Evolutionary conservation across 2,888 invertebrate genomes (phyloP), one percentile per base, ranked within the genome.

Genomic region (Gastrophysa polygoni): DNA sequence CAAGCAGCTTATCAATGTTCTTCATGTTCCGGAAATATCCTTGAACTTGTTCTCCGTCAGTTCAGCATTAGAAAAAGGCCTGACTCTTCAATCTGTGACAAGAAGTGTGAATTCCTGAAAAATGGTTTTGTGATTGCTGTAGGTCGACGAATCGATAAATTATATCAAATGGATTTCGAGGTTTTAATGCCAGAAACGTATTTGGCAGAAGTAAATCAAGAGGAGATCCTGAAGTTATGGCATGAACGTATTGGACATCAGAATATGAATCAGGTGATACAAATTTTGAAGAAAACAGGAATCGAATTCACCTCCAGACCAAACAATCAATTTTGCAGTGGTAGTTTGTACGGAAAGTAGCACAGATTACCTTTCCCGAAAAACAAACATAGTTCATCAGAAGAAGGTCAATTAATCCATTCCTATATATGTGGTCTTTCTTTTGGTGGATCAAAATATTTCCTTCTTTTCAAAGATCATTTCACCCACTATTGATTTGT

Each of bases 351-450:
- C 5, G 28, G 49, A 49, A 49, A 24, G 18, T 24, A 49, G 20
- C n/a, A 14, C n/a, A 28, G 10, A 49, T 14, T 1, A 18, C 7
- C n/a, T n/a, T n/a, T n/a, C n/a, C n/a, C n/a, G n/a, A n/a, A n/a
- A n/a, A n/a, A n/a, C n/a, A n/a, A n/a, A 14, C 20, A 7, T 49
- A 17, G 24, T 28, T 2, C 18, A 49, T 49, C 20, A 18, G 5
- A 21, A 49, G n/a, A 48, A 7, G 49, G 49, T 1, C 24, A 49
- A 17, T 18, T 49, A 1, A 18, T 49, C 28, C 16, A 49, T 18
- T 6, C 28, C 6, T 18, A 49, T 49, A n/a, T 48, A 49, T 49
- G 49, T 18, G 49, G 49, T 7, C 49, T 8, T n/a, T 49, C 49
- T 6, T 49, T 49, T 21, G 49, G 49, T 5, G 20, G 49, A 49